Percentiles rank a stretch among this genome's conserved stretches.
phyloP scores from a whole-genome alignment of 2,113 vertebrate genomes.

The Centropus unirufus region DNA sequence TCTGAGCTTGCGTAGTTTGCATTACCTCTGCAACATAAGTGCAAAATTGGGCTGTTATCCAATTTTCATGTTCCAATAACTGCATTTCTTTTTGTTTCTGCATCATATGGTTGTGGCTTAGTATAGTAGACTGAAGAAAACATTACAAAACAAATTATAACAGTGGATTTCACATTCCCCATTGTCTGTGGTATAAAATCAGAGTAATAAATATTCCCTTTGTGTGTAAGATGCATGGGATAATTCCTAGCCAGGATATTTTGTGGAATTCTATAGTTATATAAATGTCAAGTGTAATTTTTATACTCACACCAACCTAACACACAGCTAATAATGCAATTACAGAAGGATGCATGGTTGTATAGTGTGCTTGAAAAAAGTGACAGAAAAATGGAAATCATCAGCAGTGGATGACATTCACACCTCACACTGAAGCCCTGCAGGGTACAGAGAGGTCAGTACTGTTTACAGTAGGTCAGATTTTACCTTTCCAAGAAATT shows the following conservation, averaged over 20 bases:
- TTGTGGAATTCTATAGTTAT: neutral
- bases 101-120: neutral
- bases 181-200: neutral
- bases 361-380: neutral
- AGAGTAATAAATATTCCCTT: neutral
- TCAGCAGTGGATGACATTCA: neutral
- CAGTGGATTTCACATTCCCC: neutral
- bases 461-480: neutral
- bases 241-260: neutral
- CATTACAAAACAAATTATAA: neutral
- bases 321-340: neutral
- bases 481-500: neutral
- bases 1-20: neutral
- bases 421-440: neutral
- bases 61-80: neutral
- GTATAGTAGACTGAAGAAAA: neutral
- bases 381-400: neutral
- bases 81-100: neutral
- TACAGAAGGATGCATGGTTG: neutral
- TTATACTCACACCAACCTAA: neutral
- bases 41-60: neutral
- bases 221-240: neutral
- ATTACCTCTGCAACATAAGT: neutral
- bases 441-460: neutral
- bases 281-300: neutral